These are phyloP conservation scores for Ianthella basta DNA, from an alignment of 37 sponge, comb jelly and placozoan species.

Conservation along the genomic window DNA sequence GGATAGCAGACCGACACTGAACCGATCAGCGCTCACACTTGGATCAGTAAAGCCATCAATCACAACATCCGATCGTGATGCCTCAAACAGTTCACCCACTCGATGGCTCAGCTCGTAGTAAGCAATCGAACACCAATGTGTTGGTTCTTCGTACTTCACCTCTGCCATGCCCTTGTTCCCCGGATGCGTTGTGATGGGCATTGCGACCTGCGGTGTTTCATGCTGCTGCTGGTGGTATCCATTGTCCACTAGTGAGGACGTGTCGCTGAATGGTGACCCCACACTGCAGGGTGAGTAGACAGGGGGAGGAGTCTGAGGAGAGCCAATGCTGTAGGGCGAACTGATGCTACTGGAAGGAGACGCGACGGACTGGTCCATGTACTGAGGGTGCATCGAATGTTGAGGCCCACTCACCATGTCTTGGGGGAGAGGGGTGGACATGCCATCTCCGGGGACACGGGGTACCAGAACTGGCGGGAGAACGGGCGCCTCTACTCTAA, in stretches of 20 bases:
- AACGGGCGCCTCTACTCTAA: slow-evolving; percentile 50
- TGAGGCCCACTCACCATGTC: neutral
- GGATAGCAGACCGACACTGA: slow-evolving; percentile 46
- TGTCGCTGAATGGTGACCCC: slow-evolving; percentile 22
- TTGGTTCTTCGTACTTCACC: slow-evolving; percentile 28
- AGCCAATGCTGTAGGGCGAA: neutral
- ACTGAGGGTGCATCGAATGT: neutral
- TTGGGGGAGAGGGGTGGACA: neutral
- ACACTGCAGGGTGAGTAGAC: slow-evolving; percentile 21
- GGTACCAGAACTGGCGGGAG: slow-evolving; percentile 34
- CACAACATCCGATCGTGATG: slow-evolving; percentile 22
- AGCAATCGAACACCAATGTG: slow-evolving; percentile 56
- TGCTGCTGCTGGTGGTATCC: neutral
- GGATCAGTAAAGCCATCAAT: slow-evolving; percentile 65
- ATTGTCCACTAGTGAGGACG: neutral
- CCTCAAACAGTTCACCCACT: slow-evolving; percentile 43
- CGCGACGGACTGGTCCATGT: neutral
- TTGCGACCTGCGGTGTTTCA: too few relatives aligned
- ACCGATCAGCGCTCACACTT: slow-evolving; percentile 43
- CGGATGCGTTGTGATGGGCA: neutral
- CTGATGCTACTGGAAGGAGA: neutral
- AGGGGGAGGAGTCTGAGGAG: slow-evolving; percentile 11
- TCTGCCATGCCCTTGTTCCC: neutral
- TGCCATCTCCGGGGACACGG: neutral
- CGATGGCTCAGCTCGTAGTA: slow-evolving; percentile 51